Conservation (phyloP, 2,113 vertebrate species). For the Climacteris rufus region DNA sequence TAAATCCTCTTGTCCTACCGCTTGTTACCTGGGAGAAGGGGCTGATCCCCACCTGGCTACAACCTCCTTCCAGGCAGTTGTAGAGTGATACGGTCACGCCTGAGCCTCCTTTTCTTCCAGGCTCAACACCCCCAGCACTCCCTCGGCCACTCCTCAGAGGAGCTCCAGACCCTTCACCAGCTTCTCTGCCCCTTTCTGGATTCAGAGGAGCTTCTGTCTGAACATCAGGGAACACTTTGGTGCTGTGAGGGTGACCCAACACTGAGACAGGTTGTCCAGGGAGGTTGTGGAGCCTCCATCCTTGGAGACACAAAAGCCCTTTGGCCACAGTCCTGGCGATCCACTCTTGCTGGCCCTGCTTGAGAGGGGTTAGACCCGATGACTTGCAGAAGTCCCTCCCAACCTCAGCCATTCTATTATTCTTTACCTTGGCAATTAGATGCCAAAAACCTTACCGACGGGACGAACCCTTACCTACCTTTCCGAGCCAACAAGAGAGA, state of each 20-base stretch:
- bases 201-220: fast-evolving
- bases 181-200: not conserved
- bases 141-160: not conserved
- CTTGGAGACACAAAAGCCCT: fast-evolving
- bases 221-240: not conserved
- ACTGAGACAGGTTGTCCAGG: fast-evolving
- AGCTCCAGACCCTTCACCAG: not conserved
- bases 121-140: not conserved
- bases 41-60: not conserved
- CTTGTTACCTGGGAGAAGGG: not conserved
- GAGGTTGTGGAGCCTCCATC: fast-evolving
- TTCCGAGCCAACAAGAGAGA: not conserved
- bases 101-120: not conserved
- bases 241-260: not conserved
- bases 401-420: not conserved
- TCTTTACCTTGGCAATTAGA: not conserved
- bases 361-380: fast-evolving
- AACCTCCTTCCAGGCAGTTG: not conserved
- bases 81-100: no score
- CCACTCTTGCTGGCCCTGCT: fast-evolving
- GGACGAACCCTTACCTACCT: not conserved
- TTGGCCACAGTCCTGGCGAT: not conserved
- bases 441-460: not conserved
- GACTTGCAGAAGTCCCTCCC: no score
- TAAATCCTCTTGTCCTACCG: not conserved